Evolutionary conservation across 2,888 invertebrate genomes (phyloP), one percentile per base, ranked within the genome.

Genomic region (Actias luna): DNA sequence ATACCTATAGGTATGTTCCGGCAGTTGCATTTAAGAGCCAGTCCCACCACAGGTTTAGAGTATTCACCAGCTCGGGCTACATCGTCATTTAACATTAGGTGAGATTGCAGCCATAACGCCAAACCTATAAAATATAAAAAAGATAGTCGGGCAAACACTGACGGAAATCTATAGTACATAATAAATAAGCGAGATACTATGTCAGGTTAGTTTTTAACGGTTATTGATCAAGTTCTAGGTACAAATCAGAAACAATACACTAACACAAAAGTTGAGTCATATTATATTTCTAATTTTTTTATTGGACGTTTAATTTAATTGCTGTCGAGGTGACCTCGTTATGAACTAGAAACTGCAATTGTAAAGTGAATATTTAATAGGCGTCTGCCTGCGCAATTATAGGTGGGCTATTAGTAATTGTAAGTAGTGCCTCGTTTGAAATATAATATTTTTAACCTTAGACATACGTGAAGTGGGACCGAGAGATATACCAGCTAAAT

Each of bases 361-460:
- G 29, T 29, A 29, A n/a, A 55, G 3, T 55, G 29, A 55, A 29
- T 29, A 29, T 1, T 55, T 29, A 55, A 29, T 55, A 55, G 29
- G 29, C 29, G 29, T 55, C 29, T 29, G 5, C n/a, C n/a, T n/a
- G n/a, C n/a, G n/a, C 4, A 52, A 55, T 55, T 55, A 55, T 29
- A 55, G 55, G 29, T 7, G 7, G 29, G 29, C 55, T 27, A 29
- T 55, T n/a, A 29, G 12, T 29, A 29, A 55, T n/a, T 55, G 29
- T 55, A 22, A 16, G 52, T 29, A n/a, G n/a, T 67, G 22, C 46
- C 65, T 29, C 29, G n/a, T 55, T 55, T 55, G 29, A 55, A 29
- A n/a, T 55, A 29, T 55, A 29, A 42, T 29, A 25, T 50, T 50
- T 50, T 25, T 3, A 42, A 18, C n/a, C 18, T 5, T 16, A n/a